Percentiles rank a stretch among this genome's conserved stretches.
These are phyloP conservation scores for Squalus acanthias DNA, from an alignment of 2,797 vertebrate species.

Conservation along the genomic window DNA sequence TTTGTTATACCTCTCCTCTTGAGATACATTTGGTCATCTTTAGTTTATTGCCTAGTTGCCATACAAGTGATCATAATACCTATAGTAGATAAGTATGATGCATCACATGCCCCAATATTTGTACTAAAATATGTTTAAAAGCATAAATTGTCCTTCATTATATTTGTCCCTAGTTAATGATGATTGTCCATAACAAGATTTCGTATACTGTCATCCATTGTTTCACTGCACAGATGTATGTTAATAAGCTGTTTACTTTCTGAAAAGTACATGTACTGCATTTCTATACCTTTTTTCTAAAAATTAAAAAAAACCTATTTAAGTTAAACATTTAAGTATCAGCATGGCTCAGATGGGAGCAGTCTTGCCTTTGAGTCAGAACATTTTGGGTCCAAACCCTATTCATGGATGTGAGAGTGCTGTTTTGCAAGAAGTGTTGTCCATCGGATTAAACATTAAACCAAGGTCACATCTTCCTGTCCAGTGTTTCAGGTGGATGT, in stretches of 20 bases:
- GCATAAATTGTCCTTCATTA: constrained; percentile 30
- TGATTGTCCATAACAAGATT: not conserved
- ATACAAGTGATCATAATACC: constrained; percentile 15
- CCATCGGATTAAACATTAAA: not conserved
- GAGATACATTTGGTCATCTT: constrained; percentile 2
- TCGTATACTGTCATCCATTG: not conserved
- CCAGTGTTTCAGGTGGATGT: not conserved
- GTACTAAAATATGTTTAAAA: constrained; percentile 24
- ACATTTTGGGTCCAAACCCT: not conserved
- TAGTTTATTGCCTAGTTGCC: not conserved
- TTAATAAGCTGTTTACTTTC: not conserved
- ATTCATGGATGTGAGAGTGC: not conserved
- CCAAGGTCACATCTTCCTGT: not conserved
- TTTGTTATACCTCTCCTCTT: not conserved
- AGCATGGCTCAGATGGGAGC: not conserved
- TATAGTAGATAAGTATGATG: constrained; percentile 12
- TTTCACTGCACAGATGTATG: not conserved
- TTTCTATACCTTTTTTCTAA: not conserved
- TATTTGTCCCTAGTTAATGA: constrained; percentile 2
- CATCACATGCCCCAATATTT: not conserved
- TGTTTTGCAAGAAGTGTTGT: not conserved
- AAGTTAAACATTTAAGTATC: not conserved
- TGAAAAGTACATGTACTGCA: not conserved
- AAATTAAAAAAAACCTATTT: not conserved
- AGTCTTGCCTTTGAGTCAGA: not conserved